Conservation (phyloP, 2,888 invertebrate species). For the Leptopilina syphax region DNA sequence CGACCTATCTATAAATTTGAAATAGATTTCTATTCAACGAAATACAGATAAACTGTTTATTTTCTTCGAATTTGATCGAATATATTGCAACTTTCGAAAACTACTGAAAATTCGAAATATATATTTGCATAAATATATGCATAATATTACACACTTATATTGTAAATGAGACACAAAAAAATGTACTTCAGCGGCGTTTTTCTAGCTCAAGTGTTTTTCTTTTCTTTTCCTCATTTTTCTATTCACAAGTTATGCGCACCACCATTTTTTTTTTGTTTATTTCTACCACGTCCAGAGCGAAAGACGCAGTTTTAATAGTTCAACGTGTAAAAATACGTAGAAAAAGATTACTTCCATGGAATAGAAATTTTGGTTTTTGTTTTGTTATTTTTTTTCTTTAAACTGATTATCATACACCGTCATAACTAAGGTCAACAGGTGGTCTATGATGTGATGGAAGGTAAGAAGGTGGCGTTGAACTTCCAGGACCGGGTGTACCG, state of each 20-base stretch:
- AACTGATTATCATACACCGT: conserved; percentile 75
- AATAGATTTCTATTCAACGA: background rate
- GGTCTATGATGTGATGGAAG: conserved; percentile 73
- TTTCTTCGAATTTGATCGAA: background rate
- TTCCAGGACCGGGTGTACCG: conserved; percentile 61
- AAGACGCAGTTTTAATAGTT: conserved; percentile 40
- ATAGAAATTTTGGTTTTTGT: conserved; percentile 43
- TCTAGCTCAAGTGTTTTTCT: conserved; percentile 5
- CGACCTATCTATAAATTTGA: background rate
- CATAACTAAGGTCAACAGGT: conserved; percentile 74
- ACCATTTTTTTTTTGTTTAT: conserved; percentile 16
- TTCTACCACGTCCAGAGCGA: conserved; percentile 41
- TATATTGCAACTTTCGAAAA: conserved; percentile 16
- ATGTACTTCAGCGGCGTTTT: conserved; percentile 26
- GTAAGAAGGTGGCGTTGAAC: conserved; percentile 71
- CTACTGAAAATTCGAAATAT: conserved; percentile 15
- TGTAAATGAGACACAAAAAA: background rate
- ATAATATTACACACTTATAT: conserved; percentile 1
- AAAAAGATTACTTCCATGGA: conserved; percentile 65
- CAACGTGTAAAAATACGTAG: conserved; percentile 72
- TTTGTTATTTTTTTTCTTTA: conserved; percentile 48
- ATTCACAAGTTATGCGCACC: conserved; percentile 41
- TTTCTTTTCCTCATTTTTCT: conserved; percentile 29
- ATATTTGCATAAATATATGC: background rate
- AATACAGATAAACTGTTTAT: background rate